Percentiles rank a stretch among this genome's conserved stretches.
These are phyloP conservation scores for Numenius phaeopus DNA, from an alignment of 2,797 vertebrate species.

Conservation along the genomic window DNA sequence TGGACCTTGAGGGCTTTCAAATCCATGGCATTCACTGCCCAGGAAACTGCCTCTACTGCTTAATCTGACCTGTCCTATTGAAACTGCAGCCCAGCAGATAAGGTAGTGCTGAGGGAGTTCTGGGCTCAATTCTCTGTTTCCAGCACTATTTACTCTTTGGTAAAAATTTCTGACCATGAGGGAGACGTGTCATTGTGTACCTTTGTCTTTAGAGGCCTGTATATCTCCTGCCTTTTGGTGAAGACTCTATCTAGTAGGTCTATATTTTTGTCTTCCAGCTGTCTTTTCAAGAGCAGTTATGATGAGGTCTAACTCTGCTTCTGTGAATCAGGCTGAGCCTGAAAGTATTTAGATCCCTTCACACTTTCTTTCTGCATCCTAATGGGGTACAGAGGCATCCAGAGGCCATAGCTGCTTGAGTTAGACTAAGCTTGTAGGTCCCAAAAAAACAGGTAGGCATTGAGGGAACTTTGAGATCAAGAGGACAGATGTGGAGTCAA, in stretches of 20 bases:
- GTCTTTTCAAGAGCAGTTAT: background rate
- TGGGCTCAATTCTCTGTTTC: background rate
- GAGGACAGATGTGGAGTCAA: background rate
- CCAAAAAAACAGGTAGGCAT: accelerated
- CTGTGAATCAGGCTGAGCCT: background rate
- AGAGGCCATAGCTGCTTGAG: background rate
- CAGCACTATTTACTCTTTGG: background rate
- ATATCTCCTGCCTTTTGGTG: background rate
- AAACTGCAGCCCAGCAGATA: background rate
- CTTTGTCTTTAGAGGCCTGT: background rate
- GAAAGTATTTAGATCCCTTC: background rate
- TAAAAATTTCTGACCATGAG: background rate
- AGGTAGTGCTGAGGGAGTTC: background rate
- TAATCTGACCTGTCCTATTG: background rate
- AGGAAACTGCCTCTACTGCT: background rate
- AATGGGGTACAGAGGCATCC: background rate
- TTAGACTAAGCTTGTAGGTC: background rate
- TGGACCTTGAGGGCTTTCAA: background rate
- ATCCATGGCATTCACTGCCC: background rate
- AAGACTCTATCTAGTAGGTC: background rate
- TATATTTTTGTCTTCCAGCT: background rate
- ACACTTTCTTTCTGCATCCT: background rate
- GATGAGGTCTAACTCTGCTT: background rate
- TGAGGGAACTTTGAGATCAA: background rate
- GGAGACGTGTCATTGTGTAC: background rate